phyloP scores from a whole-genome alignment of 2,113 vertebrate species.

The Gadus macrocephalus region DNA sequence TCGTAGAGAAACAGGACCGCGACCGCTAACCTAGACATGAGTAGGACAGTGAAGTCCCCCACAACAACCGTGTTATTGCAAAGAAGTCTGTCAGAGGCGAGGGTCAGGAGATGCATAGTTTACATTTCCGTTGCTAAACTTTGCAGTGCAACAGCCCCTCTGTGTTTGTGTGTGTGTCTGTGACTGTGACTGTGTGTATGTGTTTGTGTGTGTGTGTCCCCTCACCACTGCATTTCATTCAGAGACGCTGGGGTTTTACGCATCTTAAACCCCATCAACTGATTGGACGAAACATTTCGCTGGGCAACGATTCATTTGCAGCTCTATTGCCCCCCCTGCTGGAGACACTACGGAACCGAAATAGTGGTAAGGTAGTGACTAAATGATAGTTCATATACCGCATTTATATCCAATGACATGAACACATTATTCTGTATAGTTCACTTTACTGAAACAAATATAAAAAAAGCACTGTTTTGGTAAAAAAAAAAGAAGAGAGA shows the following conservation, averaged over 20 bases:
- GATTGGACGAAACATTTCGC: background rate
- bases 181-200: background rate
- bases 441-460: slow-evolving; percentile 13
- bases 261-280: background rate
- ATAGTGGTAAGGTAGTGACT: slow-evolving; percentile 6
- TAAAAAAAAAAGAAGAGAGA: slow-evolving; percentile 26
- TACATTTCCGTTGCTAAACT: slow-evolving; percentile 39
- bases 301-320: background rate
- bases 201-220: background rate
- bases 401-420: slow-evolving; percentile 1
- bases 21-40: background rate
- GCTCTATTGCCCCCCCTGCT: slow-evolving; percentile 42
- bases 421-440: background rate
- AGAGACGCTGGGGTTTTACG: background rate
- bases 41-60: slow-evolving; percentile 18
- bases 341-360: slow-evolving; percentile 29
- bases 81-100: slow-evolving; percentile 51
- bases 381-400: background rate
- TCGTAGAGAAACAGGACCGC: background rate
- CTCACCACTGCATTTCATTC: too few relatives aligned
- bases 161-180: background rate
- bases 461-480: slow-evolving; percentile 41
- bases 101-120: slow-evolving; percentile 70
- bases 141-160: slow-evolving; percentile 19
- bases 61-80: slow-evolving; percentile 67